phyloP scores from a whole-genome alignment of 2,888 invertebrate species.

The Dysmachus trigonus region DNA sequence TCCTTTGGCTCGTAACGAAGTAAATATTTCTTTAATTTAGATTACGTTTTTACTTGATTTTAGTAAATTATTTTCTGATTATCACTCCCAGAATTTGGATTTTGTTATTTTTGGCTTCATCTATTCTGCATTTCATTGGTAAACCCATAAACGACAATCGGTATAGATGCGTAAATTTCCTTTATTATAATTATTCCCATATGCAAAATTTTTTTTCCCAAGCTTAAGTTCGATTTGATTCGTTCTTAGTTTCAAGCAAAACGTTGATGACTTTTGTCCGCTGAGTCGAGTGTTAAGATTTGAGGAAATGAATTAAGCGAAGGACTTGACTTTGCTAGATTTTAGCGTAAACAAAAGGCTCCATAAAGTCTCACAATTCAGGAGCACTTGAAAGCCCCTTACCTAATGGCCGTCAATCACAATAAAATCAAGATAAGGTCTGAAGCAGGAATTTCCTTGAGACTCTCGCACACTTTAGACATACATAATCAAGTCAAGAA shows the following conservation, averaged over 20 bases:
- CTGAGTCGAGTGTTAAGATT: background rate
- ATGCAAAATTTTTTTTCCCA: background rate
- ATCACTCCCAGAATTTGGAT: too few relatives aligned
- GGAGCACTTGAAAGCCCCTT: background rate
- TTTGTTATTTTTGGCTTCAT: too few relatives aligned
- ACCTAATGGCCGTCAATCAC: slow-evolving; percentile 38
- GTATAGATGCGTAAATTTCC: background rate
- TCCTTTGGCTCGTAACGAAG: too few relatives aligned
- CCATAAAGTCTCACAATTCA: background rate
- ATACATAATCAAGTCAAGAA: background rate
- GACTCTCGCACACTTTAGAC: background rate
- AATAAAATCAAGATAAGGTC: slow-evolving; percentile 13
- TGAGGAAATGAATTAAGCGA: background rate
- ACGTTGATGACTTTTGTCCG: background rate
- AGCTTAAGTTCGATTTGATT: background rate
- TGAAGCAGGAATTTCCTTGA: background rate
- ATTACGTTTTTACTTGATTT: too few relatives aligned
- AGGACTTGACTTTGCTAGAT: slow-evolving; percentile 13
- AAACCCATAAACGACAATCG: background rate
- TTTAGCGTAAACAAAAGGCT: background rate
- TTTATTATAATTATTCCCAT: background rate
- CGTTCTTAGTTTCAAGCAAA: background rate
- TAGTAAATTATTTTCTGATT: too few relatives aligned
- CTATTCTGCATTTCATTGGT: background rate
- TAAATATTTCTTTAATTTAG: too few relatives aligned